Evolutionary conservation across 1,140 invertebrate genomes (phyloP), one percentile per base, ranked within the genome.

Genomic region (Danaus melanippus): DNA sequence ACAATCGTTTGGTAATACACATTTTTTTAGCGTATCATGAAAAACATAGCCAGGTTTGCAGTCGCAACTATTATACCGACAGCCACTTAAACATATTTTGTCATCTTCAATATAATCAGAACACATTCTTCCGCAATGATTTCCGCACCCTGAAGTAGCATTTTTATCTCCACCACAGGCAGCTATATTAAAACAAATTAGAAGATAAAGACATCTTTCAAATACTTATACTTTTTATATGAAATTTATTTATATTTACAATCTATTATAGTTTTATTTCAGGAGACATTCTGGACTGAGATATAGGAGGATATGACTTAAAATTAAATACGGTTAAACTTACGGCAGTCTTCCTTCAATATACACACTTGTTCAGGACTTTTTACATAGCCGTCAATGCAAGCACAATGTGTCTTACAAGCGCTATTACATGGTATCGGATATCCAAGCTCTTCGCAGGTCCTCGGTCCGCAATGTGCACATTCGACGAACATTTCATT

Each of bases 131-230:
- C 59, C 54, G 41, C 71, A 74, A 48, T 67, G 46, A 0, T 40
- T 15, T 11, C 64, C 71, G 53, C 71, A 69, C 1, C 71, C 71
- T 9, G 52, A 8, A 43, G 17, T 15, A 8, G 69, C 69, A n/a
- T 74, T 67, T 9, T 45, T 46, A 49, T 71, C 71, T 0, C 67
- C 71, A 4, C 65, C 64, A 42, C 71, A 71, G 0, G 53, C 48
- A 11, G 53, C 53, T 54, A 9, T 10, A 8, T 47, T 47, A 10
- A 9, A 42, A 46, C 6, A 5, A 32, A 32, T 32, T 5, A 32
- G 21, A 32, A 32, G 2, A 32, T 32, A 32, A 32, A 32, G 6
- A 32, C 21, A 32, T 7, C 21, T 32, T 32, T 7, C 21, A 15
- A 15, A 15, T 15, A 15, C 15, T 5, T 4, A 32, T 0, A 32